Percentiles rank a stretch among this genome's conserved stretches.
Evolutionary conservation across 2,113 vertebrate species (phyloP).

Genomic region (Catharus bicknelli): DNA sequence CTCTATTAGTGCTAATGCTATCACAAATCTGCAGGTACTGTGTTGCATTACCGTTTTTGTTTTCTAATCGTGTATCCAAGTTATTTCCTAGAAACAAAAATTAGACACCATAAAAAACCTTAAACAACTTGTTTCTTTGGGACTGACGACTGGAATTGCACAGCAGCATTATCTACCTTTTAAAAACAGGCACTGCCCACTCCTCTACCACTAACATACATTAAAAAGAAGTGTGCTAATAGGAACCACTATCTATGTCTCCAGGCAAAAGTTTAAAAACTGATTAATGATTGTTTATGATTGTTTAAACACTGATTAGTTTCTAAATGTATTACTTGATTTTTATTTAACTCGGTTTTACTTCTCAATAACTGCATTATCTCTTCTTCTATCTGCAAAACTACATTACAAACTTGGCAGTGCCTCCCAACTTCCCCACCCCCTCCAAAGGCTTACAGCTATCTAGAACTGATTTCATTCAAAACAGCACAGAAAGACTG

Average conservation of each 20-base stretch:
- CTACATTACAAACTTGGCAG: neutral
- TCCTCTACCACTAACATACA: neutral
- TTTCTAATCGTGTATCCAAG: constrained; percentile 87
- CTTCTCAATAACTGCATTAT: neutral
- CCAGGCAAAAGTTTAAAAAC: neutral
- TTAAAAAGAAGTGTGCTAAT: neutral
- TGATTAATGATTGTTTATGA: neutral
- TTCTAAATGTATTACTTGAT: neutral
- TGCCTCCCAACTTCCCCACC: neutral
- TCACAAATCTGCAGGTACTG: constrained; percentile 95
- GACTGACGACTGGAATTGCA: constrained; percentile 52
- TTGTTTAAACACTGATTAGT: neutral
- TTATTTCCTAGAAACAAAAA: constrained; percentile 84
- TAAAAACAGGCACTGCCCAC: neutral
- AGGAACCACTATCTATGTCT: neutral
- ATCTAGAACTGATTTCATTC: neutral
- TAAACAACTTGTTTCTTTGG: constrained; percentile 35
- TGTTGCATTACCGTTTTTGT: constrained; percentile 87
- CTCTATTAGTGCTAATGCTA: constrained; percentile 85
- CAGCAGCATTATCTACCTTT: constrained; percentile 21
- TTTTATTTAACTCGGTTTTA: neutral
- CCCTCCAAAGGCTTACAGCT: neutral
- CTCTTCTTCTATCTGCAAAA: neutral
- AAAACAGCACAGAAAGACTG: neutral
- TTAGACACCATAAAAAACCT: constrained; percentile 64